Evolutionary conservation across 2,797 vertebrate genomes (phyloP).

Genomic region (Anguilla marmorata): DNA sequence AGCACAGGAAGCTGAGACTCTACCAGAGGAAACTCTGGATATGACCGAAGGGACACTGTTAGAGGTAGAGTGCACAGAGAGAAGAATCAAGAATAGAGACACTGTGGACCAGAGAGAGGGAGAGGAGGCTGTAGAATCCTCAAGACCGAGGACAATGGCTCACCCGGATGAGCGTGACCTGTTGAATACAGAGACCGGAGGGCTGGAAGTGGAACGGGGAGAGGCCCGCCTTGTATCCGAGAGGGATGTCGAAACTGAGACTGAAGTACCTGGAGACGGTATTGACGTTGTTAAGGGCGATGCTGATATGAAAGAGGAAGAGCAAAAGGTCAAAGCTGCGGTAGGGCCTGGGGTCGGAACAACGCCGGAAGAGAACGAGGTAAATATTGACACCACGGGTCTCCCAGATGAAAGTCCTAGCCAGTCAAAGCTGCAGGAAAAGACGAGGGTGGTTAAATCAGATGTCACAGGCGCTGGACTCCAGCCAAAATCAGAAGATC

Average conservation of each 20-base stretch:
- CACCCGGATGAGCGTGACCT: slow-evolving; percentile 20
- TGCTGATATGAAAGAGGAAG: slow-evolving; percentile 27
- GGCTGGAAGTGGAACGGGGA: neutral
- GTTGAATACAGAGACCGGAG: neutral
- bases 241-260: neutral
- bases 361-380: slow-evolving; percentile 27
- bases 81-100: neutral
- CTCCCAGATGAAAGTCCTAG: slow-evolving; percentile 33
- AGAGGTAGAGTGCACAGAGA: neutral
- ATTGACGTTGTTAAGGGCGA: slow-evolving; percentile 26
- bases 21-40: slow-evolving; percentile 13
- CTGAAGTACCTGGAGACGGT: slow-evolving; percentile 19
- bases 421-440: slow-evolving; percentile 16
- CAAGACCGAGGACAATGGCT: neutral
- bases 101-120: slow-evolving; percentile 16
- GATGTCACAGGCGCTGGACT: slow-evolving; percentile 19
- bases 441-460: neutral
- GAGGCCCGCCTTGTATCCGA: neutral
- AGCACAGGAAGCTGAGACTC: neutral
- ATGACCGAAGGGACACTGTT: neutral
- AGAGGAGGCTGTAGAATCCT: slow-evolving; percentile 29
- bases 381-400: neutral
- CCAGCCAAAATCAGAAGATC: slow-evolving; percentile 25
- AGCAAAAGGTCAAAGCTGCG: slow-evolving; percentile 21
- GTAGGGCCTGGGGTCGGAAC: slow-evolving; percentile 34